Evolutionary conservation across 2,888 invertebrate species (phyloP).

Genomic region (Agriopis aurantiaria): DNA sequence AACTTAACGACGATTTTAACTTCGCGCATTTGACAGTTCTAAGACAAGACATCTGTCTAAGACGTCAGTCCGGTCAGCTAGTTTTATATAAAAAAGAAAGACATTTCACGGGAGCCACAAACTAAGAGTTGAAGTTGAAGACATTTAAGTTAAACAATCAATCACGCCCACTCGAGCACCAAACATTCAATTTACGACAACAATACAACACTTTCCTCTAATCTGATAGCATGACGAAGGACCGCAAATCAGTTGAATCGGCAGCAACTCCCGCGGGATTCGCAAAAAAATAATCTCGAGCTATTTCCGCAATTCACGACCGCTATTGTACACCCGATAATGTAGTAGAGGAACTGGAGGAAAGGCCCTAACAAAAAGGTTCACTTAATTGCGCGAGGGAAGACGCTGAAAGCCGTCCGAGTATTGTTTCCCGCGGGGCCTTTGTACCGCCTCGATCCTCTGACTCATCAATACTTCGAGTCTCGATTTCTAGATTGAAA

Average conservation of each 20-base stretch:
- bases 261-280: constrained; percentile 60
- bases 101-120: too few species aligned
- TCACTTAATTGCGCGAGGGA: constrained; percentile 82
- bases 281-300: constrained; percentile 73
- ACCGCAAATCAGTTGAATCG: constrained; percentile 73
- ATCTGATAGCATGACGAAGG: constrained; percentile 70
- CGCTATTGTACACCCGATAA: constrained; percentile 81
- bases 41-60: too few species aligned
- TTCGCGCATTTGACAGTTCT: too few species aligned
- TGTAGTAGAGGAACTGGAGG: constrained; percentile 78
- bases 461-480: constrained; percentile 83
- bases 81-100: neutral
- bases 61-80: too few species aligned
- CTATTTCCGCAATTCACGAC: constrained; percentile 82
- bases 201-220: constrained; percentile 65
- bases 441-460: constrained; percentile 71
- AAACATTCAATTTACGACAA: constrained; percentile 67
- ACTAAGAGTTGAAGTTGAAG: too few species aligned
- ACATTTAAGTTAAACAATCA: constrained; percentile 20
- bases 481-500: constrained; percentile 45
- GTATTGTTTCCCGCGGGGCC: constrained; percentile 79
- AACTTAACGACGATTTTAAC: too few species aligned
- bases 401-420: constrained; percentile 73
- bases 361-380: constrained; percentile 79
- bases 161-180: constrained; percentile 14